Evolutionary conservation across 1,140 invertebrate genomes (phyloP), one percentile per base, ranked within the genome.

Genomic region (Archegozetes longisetosus): DNA sequence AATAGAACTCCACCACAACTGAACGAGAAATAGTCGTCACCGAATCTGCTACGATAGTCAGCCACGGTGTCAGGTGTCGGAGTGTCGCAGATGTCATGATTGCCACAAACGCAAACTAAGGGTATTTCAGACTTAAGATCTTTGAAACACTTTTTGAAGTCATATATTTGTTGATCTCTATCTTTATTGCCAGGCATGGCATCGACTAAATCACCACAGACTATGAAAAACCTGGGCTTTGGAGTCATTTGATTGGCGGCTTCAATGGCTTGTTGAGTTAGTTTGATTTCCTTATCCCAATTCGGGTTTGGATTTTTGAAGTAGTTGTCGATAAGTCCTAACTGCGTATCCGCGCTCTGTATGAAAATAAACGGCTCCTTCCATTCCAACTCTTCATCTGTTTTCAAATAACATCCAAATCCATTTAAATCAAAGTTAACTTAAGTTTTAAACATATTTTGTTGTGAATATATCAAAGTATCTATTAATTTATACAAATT

Each of bases 161-260:
- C 74, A 56, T 27, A 27, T 23, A 55, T 25, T 20, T 58, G 56
- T 59, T 24, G n/a, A 12, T 2, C 14, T 12, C 24, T 27, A 50
- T 9, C 32, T 32, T 2, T 46, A 62, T 60, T 65, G 71, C 74
- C 68, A 3, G 76, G 76, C 64, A 73, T 71, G 23, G 75, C 75
- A 68, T 79, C 70, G 53, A 76, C 64, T 50, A 80, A 66, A 66
- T 79, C 78, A 1, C 78, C 78, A 67, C 78, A 80, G 14, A 79
- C 70, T 17, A 79, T 69, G 61, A 79, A 72, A 67, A 79, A 79
- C 54, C 68, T 69, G 23, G 78, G 78, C 58, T 69, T 72, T 2
- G 55, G 26, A 13, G 28, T 14, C 53, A 59, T 61, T 27, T 63
- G 27, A 66, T 80, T 79, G 9, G 76, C 67, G 54, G 69, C 70